These are phyloP conservation scores for Stomatorhinus ivindoensis DNA, from an alignment of 2,113 vertebrate species.

Conservation along the genomic window DNA sequence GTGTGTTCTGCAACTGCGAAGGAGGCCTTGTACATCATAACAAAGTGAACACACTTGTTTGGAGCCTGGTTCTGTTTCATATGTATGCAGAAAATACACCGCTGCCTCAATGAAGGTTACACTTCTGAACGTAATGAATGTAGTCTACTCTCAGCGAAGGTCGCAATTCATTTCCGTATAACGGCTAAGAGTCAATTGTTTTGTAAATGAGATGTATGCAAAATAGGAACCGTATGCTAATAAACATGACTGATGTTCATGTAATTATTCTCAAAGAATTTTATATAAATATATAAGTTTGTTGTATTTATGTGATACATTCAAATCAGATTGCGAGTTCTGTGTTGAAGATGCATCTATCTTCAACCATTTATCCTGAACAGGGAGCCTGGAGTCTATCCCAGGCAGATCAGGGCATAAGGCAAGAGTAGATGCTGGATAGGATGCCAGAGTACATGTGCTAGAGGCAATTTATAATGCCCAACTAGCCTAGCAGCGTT, in stretches of 20 bases:
- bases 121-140: conserved; percentile 67
- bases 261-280: background rate
- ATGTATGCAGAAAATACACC: conserved; percentile 50
- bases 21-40: conserved; percentile 71
- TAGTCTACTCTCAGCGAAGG: conserved; percentile 69
- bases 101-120: conserved; percentile 50
- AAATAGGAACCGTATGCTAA: conserved; percentile 47
- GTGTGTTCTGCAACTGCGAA: conserved; percentile 84
- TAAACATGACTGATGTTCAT: background rate
- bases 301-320: background rate
- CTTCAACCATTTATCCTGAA: background rate
- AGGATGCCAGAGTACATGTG: background rate
- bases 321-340: background rate
- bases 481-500: background rate
- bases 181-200: conserved; percentile 71
- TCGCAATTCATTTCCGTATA: conserved; percentile 72
- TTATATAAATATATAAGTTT: background rate
- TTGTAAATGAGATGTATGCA: conserved; percentile 70
- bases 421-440: background rate
- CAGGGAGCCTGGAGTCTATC: background rate
- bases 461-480: background rate
- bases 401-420: background rate
- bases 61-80: conserved; percentile 72
- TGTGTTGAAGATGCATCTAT: background rate
- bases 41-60: conserved; percentile 89